Evolutionary conservation across 2,888 invertebrate genomes (phyloP).

Genomic region (Drosophila quinaria): DNA sequence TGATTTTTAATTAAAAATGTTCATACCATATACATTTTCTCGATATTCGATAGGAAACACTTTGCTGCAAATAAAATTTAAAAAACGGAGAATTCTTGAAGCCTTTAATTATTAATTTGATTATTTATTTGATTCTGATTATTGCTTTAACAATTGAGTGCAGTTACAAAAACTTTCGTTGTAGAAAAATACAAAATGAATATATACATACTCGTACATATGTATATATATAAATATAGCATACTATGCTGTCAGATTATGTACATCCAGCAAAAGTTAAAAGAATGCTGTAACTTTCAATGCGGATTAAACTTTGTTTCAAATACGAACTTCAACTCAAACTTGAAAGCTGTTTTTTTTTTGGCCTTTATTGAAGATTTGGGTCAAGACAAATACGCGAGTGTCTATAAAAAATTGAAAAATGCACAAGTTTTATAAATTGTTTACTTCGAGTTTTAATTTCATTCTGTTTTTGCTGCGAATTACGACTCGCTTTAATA

Average conservation of each 20-base stretch:
- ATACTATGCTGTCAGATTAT: background rate
- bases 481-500: background rate
- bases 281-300: conserved; percentile 10
- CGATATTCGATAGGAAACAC: too few relatives aligned
- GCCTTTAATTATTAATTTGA: background rate
- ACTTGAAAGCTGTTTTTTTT: conserved; percentile 1
- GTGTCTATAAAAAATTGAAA: conserved; percentile 6
- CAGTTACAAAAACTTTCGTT: background rate
- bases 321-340: conserved; percentile 13
- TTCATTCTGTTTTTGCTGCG: conserved; percentile 9
- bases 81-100: background rate
- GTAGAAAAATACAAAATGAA: background rate
- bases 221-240: background rate
- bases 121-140: too few relatives aligned
- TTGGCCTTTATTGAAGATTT: conserved; percentile 7
- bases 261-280: conserved; percentile 5
- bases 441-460: conserved; percentile 7
- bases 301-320: conserved; percentile 16
- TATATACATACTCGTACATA: too few relatives aligned
- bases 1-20: too few relatives aligned
- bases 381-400: conserved; percentile 17
- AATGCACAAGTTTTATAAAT: conserved; percentile 16
- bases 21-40: too few relatives aligned
- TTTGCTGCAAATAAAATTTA: background rate
- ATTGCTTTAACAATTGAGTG: background rate